A percentile compares a stretch with the other conserved stretches of the same genome.
Conservation (phyloP, 2,113 vertebrate species). For the Sapajus apella region DNA sequence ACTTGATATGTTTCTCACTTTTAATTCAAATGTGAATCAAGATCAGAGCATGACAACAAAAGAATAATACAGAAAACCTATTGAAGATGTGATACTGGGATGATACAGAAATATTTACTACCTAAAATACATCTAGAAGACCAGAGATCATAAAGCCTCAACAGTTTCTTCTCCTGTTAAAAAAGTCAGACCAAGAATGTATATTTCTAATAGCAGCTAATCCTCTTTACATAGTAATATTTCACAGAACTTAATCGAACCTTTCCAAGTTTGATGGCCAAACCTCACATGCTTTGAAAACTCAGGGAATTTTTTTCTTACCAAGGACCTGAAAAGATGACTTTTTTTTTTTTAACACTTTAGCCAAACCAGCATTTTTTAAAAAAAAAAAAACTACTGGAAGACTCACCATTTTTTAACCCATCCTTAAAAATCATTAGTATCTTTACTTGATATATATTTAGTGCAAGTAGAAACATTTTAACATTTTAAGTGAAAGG, state of each 20-base stretch:
- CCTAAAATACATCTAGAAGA: neutral
- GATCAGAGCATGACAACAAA: neutral
- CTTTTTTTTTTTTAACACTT: neutral
- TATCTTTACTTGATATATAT: neutral
- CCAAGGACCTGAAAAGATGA: neutral
- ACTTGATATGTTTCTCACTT: neutral
- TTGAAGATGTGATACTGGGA: neutral
- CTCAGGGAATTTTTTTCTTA: neutral
- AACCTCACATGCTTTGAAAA: neutral
- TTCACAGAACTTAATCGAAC: neutral
- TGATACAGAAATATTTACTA: neutral
- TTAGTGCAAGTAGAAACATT: neutral
- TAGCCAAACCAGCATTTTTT: neutral
- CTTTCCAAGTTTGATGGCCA: neutral
- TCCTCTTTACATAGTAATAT: neutral
- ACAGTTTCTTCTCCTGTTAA: neutral
- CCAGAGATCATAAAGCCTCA: neutral
- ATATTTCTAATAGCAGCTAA: neutral
- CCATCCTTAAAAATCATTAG: neutral
- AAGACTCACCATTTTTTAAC: neutral
- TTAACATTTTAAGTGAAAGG: neutral
- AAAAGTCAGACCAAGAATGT: neutral
- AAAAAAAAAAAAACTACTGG: neutral
- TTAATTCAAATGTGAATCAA: neutral
- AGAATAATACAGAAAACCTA: neutral